Base-by-base conservation (phyloP, 1,140 invertebrate species). In the Phymastichus coffea region DNA sequence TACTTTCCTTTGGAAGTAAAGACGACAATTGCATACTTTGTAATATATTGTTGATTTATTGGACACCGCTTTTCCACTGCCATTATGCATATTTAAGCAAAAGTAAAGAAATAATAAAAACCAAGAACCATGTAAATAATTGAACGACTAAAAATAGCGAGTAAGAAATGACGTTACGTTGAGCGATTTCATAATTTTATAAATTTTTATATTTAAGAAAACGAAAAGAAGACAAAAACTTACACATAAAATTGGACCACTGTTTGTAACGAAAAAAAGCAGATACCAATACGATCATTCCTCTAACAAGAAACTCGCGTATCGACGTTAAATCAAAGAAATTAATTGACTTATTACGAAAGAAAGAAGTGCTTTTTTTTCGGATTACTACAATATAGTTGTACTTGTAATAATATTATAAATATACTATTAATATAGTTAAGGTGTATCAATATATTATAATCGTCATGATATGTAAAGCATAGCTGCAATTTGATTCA, bases 81-180 rank as follows among this genome's bases (percentile, higher is more conserved):
- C 57, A 60, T 14, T 54, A 54, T 30, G 46, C 41, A 59, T 59
- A 59, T 37, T 35, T 30, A 57, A 59, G 28, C 23, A 48, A 15
- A 53, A 4, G n/a, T n/a, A 53, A 38, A 46, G n/a, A n/a, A n/a
- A n/a, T n/a, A n/a, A n/a, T n/a, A n/a, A n/a, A n/a, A n/a, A n/a
- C n/a, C n/a, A n/a, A n/a, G n/a, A n/a, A n/a, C n/a, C n/a, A 9
- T 53, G 41, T 60, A 54, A 40, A 60, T 54, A 60, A 58, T 28
- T 3, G 6, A 60, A 41, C 26, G 30, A n/a, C n/a, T 35, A 30
- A 46, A 41, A 20, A 44, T 2, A 54, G 14, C 1, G 14, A 9
- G 26, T 3, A 14, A 53, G 22, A 22, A 54, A 52, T 25, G 35
- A 12, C 41, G 15, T 38, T 8, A 38, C 23, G n/a, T 41, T 43